These are phyloP conservation scores for Tricholauxania praeusta DNA, from an alignment of 2,888 invertebrate genomes.

Conservation along the genomic window DNA sequence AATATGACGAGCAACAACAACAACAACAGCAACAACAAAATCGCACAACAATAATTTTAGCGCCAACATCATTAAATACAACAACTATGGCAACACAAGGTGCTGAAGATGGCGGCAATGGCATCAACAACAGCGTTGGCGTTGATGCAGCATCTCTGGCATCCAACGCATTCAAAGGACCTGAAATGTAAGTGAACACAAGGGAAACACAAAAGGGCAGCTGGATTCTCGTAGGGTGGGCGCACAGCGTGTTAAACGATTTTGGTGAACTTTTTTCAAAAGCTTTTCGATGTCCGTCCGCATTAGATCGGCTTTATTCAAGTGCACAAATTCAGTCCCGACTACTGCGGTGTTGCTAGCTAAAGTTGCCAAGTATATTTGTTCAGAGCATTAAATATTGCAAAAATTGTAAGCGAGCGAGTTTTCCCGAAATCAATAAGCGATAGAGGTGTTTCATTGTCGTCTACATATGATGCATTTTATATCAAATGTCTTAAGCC, in stretches of 20 bases:
- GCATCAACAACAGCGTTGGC: conserved; percentile 32
- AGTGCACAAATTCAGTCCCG: no score
- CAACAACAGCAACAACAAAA: conserved; percentile 49
- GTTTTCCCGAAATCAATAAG: no score
- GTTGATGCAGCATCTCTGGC: conserved; percentile 12
- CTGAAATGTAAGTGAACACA: conserved; percentile 61
- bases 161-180: conserved; percentile 58
- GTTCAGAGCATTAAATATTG: no score
- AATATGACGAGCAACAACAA: conserved; percentile 45
- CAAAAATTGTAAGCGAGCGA: no score
- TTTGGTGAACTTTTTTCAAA: background rate
- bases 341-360: no score
- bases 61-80: conserved; percentile 63
- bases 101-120: conserved; percentile 34
- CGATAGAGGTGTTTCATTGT: no score
- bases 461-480: no score
- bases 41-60: conserved; percentile 62
- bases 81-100: conserved; percentile 39
- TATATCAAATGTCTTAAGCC: no score
- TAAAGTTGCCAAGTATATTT: no score
- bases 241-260: background rate
- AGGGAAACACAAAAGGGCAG: background rate
- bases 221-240: background rate
- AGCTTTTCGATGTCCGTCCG: background rate
- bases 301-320: background rate